Conservation (phyloP, 2,888 invertebrate genomes). For the Papilio demoleus region DNA sequence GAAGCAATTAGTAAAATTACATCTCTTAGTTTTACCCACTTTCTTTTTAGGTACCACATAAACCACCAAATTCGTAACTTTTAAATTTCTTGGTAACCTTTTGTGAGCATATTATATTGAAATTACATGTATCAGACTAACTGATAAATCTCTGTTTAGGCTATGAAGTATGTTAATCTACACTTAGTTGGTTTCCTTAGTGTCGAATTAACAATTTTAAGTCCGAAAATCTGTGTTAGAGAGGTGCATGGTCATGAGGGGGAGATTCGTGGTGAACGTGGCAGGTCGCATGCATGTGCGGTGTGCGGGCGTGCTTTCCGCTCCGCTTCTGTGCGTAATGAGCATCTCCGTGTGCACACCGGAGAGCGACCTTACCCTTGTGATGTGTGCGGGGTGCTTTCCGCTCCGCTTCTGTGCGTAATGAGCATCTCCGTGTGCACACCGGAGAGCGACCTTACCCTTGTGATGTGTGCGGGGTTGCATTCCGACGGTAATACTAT, state of each 20-base stretch:
- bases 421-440: constrained; percentile 66
- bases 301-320: constrained; percentile 65
- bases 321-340: constrained; percentile 60
- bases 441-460: constrained; percentile 67
- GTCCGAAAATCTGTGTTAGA: constrained; percentile 30
- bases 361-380: constrained; percentile 69
- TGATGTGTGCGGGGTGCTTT: constrained; percentile 63
- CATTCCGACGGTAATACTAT: constrained; percentile 55
- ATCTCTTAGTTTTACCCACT: too few species aligned
- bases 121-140: too few species aligned
- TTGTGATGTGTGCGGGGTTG: constrained; percentile 69
- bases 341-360: constrained; percentile 66
- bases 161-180: too few species aligned
- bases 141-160: too few species aligned
- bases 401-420: constrained; percentile 61
- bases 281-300: constrained; percentile 52
- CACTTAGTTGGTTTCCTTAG: too few species aligned
- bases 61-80: too few species aligned
- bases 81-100: too few species aligned
- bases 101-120: too few species aligned
- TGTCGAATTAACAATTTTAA: too few species aligned
- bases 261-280: constrained; percentile 30
- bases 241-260: constrained; percentile 46
- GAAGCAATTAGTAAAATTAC: too few species aligned
- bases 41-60: too few species aligned